These are phyloP conservation scores for Caradrina clavipalpis DNA, from an alignment of 2,888 invertebrate genomes.

Conservation along the genomic window DNA sequence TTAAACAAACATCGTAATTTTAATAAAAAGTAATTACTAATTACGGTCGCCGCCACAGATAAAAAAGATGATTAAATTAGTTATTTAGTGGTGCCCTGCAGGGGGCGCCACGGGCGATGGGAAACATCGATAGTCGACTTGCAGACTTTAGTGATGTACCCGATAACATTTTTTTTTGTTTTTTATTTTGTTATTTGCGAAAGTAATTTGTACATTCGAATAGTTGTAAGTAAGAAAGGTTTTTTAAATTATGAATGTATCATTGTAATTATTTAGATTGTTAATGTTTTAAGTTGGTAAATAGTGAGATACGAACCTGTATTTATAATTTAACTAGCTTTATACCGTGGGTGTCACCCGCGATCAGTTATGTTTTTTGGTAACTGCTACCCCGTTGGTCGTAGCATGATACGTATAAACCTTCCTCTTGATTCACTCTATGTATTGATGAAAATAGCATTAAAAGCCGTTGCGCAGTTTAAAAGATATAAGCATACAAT, in stretches of 20 bases:
- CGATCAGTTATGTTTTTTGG: too few species aligned
- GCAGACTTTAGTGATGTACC: slow-evolving; percentile 51
- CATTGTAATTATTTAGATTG: background rate
- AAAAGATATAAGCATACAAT: too few species aligned
- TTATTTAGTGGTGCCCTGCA: slow-evolving; percentile 64
- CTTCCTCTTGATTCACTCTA: too few species aligned
- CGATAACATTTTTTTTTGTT: slow-evolving; percentile 33
- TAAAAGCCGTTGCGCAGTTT: too few species aligned
- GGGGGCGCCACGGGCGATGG: slow-evolving; percentile 63
- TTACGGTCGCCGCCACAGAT: slow-evolving; percentile 32
- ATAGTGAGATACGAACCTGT: too few species aligned
- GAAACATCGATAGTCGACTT: slow-evolving; percentile 55
- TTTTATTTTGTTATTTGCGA: background rate
- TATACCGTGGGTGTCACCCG: too few species aligned
- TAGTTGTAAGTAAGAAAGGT: background rate
- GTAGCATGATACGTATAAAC: too few species aligned
- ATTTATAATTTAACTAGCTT: too few species aligned
- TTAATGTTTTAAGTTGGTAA: too few species aligned
- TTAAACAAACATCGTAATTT: slow-evolving; percentile 42
- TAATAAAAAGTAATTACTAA: slow-evolving; percentile 46
- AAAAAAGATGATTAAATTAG: slow-evolving; percentile 68
- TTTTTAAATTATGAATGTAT: background rate
- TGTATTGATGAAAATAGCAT: too few species aligned
- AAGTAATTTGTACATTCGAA: slow-evolving; percentile 10
- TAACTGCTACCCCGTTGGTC: too few species aligned